Conservation (phyloP, 2,113 vertebrate species). For the Loxodonta africana region DNA sequence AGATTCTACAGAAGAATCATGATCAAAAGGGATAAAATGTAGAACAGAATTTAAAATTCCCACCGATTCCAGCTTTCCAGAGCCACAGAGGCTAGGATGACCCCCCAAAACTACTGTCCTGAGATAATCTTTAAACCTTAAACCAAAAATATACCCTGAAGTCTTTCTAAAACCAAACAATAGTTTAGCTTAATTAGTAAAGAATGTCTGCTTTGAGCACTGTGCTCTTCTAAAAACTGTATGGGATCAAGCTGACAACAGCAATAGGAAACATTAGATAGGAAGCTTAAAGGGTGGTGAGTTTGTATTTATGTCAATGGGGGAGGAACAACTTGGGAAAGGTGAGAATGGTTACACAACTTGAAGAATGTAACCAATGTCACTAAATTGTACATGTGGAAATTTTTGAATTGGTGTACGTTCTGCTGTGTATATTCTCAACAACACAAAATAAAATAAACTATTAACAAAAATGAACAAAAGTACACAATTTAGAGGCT, state of each 20-base stretch:
- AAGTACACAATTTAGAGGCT: background rate
- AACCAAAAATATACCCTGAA: background rate
- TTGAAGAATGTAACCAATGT: background rate
- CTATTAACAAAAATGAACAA: background rate
- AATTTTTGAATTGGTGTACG: background rate
- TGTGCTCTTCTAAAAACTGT: background rate
- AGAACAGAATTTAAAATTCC: background rate
- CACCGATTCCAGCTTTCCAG: background rate
- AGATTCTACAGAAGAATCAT: background rate
- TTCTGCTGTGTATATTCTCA: background rate
- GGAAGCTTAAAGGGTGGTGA: background rate
- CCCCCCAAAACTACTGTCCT: background rate
- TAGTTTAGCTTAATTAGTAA: background rate
- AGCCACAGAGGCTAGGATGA: background rate
- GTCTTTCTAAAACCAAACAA: background rate
- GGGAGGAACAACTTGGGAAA: background rate
- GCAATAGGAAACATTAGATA: background rate
- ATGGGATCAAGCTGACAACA: background rate
- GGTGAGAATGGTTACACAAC: background rate
- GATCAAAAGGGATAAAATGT: background rate
- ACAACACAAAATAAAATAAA: background rate
- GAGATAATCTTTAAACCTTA: background rate
- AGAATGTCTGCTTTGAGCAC: background rate
- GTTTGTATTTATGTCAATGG: background rate
- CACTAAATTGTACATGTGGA: background rate